Evolutionary conservation across 2,888 invertebrate species (phyloP).

Genomic region (Coremacera marginata): DNA sequence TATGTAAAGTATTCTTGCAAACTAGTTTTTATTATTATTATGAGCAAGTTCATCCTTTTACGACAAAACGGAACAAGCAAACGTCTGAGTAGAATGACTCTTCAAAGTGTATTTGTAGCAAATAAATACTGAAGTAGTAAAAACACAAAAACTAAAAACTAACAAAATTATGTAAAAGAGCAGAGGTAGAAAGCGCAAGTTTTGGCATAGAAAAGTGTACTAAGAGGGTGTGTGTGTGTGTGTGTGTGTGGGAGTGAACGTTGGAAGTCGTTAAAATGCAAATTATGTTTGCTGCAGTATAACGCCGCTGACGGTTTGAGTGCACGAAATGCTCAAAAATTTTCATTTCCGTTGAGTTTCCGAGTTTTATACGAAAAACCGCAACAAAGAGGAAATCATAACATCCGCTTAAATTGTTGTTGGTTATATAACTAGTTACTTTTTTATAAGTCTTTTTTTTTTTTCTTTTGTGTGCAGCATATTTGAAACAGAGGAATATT

Average conservation of each 20-base stretch:
- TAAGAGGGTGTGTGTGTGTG: too few relatives aligned
- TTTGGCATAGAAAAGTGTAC: too few relatives aligned
- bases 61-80: too few relatives aligned
- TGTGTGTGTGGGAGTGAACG: not conserved
- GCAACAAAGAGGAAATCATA: not conserved
- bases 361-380: not conserved
- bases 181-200: not conserved
- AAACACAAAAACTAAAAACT: not conserved
- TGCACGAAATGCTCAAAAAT: constrained; percentile 5
- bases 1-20: not conserved
- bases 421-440: not conserved
- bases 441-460: not conserved
- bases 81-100: too few relatives aligned
- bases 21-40: not conserved
- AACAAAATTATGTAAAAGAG: not conserved
- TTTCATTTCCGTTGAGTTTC: constrained; percentile 11
- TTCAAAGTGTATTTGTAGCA: not conserved
- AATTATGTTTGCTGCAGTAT: constrained; percentile 5
- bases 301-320: not conserved
- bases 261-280: constrained; percentile 8
- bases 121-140: not conserved
- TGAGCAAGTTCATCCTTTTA: too few relatives aligned
- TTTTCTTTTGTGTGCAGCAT: too few relatives aligned
- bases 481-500: too few relatives aligned
- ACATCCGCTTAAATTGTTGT: not conserved